Percentiles rank a stretch among this genome's conserved stretches.
Conservation (phyloP, 1,140 invertebrate genomes). For the Leptopilina boulardi region DNA sequence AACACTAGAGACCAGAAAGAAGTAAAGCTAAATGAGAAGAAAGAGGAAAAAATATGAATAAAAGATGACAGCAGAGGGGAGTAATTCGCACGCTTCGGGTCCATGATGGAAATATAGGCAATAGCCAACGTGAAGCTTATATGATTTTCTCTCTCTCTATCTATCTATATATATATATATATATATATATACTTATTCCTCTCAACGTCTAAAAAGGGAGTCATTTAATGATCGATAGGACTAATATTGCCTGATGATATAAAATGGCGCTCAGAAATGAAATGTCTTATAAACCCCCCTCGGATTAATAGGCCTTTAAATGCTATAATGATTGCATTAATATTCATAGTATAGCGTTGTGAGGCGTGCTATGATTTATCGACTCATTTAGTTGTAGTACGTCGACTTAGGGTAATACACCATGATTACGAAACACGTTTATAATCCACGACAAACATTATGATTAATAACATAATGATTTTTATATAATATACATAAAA, state of each 20-base stretch:
- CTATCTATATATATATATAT: too few species aligned
- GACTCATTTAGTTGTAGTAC: conserved; percentile 59
- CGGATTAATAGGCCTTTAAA: conserved; percentile 74
- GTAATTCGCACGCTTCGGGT: conserved; percentile 53
- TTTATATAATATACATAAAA: background rate
- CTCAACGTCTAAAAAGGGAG: conserved; percentile 47
- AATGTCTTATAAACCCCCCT: conserved; percentile 68
- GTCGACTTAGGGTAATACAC: conserved; percentile 50
- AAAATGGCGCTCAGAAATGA: conserved; percentile 69
- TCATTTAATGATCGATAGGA: conserved; percentile 72
- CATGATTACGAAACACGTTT: conserved; percentile 22
- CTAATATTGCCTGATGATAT: conserved; percentile 72
- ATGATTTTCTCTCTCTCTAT: conserved; percentile 45
- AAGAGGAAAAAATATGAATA: conserved; percentile 60
- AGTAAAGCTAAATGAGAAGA: conserved; percentile 42
- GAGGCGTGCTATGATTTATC: conserved; percentile 64
- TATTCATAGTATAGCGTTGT: conserved; percentile 70
- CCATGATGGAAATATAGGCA: conserved; percentile 54
- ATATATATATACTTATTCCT: too few species aligned
- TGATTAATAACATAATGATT: background rate
- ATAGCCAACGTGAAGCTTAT: conserved; percentile 55
- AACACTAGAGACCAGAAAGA: conserved; percentile 46
- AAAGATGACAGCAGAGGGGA: conserved; percentile 63
- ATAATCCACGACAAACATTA: conserved; percentile 23
- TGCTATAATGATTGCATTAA: conserved; percentile 74